Conservation (phyloP, 2,113 vertebrate genomes). For the Cyprinodon variegatus region DNA sequence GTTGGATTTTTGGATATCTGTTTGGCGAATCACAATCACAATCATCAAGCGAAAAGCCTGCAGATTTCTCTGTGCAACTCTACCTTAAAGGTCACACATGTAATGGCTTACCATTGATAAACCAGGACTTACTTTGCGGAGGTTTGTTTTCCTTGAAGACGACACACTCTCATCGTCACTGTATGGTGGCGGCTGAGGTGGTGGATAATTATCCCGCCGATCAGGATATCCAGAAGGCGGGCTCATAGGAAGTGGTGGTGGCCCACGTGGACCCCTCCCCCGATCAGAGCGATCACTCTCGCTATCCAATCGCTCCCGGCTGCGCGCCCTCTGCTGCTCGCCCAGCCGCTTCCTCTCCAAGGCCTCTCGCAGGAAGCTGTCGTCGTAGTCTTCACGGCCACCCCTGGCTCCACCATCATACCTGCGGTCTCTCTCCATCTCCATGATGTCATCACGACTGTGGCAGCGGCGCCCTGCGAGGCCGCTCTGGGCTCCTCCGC, state of each 20-base stretch:
- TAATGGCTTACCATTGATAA: too few relatives aligned
- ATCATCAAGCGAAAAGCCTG: too few relatives aligned
- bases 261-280: conserved; percentile 57
- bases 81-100: background rate
- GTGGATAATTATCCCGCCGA: conserved; percentile 60
- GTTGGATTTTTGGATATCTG: too few relatives aligned
- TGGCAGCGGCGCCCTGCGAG: conserved; percentile 77
- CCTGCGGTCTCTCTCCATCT: conserved; percentile 63
- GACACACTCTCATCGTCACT: conserved; percentile 83
- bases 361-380: conserved; percentile 84
- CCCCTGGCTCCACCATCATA: conserved; percentile 30
- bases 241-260: conserved; percentile 73
- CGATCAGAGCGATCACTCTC: conserved; percentile 74
- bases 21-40: too few relatives aligned
- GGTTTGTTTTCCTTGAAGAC: conserved; percentile 83
- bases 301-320: conserved; percentile 80
- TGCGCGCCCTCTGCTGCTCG: conserved; percentile 78
- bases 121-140: conserved; percentile 81
- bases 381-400: conserved; percentile 78
- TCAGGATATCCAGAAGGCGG: conserved; percentile 69
- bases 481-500: conserved; percentile 17
- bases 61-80: too few relatives aligned
- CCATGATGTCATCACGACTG: conserved; percentile 86
- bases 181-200: conserved; percentile 80
- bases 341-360: conserved; percentile 83